phyloP scores from a whole-genome alignment of 2,113 vertebrate genomes.

The Gracilinanus agilis region DNA sequence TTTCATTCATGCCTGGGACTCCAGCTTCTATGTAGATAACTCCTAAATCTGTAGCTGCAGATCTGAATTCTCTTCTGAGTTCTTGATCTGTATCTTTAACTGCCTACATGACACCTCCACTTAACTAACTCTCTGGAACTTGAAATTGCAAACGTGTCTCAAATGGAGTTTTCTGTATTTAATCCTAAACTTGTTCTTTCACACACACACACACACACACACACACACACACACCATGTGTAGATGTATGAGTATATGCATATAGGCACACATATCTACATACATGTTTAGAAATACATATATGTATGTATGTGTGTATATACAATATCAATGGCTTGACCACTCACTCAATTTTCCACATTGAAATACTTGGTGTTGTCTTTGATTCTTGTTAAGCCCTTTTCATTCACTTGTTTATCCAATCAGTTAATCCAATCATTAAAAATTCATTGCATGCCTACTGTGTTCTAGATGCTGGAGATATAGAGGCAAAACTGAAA shows the following conservation, averaged over 20 bases:
- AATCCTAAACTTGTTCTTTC: background rate
- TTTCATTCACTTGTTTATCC: background rate
- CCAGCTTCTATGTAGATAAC: background rate
- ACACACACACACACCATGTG: no score
- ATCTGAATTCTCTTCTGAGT: background rate
- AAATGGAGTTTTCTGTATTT: background rate
- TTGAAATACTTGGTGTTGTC: background rate
- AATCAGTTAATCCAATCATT: background rate
- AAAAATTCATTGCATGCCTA: background rate
- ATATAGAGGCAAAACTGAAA: background rate
- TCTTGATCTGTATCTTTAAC: background rate
- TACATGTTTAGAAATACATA: no score
- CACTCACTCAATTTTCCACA: background rate
- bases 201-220: background rate
- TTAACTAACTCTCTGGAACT: background rate
- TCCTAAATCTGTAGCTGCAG: background rate
- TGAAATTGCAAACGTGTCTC: background rate
- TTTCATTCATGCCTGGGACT: background rate
- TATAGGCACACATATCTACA: background rate
- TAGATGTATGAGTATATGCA: no score
- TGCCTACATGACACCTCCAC: background rate
- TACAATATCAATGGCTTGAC: background rate
- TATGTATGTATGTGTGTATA: background rate
- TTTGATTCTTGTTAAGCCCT: background rate
- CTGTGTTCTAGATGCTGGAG: background rate